phyloP scores from a whole-genome alignment of 2,888 invertebrate genomes.

The Thymelicus lineola region DNA sequence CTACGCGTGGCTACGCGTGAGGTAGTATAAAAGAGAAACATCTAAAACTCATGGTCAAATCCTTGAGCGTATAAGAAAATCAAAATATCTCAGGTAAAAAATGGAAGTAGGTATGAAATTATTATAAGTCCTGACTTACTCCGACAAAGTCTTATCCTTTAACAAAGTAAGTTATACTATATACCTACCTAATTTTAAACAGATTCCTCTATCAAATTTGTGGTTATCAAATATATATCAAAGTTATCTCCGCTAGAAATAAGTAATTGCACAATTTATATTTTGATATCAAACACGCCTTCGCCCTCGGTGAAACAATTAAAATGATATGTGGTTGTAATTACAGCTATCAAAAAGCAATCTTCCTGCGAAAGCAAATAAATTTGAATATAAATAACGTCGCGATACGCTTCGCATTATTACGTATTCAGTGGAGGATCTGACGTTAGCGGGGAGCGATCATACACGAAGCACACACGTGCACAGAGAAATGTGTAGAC shows the following conservation, averaged over 20 bases:
- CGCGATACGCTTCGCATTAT: slow-evolving; percentile 41
- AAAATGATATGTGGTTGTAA: slow-evolving; percentile 45
- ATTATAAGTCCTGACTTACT: too few relatives aligned
- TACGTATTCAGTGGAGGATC: slow-evolving; percentile 39
- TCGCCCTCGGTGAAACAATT: slow-evolving; percentile 39
- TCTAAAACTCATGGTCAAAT: too few relatives aligned
- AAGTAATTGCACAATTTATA: not conserved
- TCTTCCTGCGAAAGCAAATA: slow-evolving; percentile 48
- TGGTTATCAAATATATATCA: not conserved
- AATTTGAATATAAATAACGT: slow-evolving; percentile 56
- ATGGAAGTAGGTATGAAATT: too few relatives aligned
- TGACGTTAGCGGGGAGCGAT: slow-evolving; percentile 1
- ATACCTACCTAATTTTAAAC: too few relatives aligned
- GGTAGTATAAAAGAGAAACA: too few relatives aligned
- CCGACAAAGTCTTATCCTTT: too few relatives aligned
- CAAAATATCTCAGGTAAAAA: too few relatives aligned
- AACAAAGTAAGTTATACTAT: too few relatives aligned
- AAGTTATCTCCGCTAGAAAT: not conserved
- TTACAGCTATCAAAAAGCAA: slow-evolving; percentile 53
- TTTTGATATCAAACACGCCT: slow-evolving; percentile 30
- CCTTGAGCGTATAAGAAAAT: too few relatives aligned
- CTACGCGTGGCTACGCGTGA: too few relatives aligned
- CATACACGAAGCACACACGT: slow-evolving; percentile 19
- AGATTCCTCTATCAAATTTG: too few relatives aligned
- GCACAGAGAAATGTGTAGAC: too few relatives aligned